phyloP scores from a whole-genome alignment of 2,797 vertebrate genomes.

The Tragopan temminckii region DNA sequence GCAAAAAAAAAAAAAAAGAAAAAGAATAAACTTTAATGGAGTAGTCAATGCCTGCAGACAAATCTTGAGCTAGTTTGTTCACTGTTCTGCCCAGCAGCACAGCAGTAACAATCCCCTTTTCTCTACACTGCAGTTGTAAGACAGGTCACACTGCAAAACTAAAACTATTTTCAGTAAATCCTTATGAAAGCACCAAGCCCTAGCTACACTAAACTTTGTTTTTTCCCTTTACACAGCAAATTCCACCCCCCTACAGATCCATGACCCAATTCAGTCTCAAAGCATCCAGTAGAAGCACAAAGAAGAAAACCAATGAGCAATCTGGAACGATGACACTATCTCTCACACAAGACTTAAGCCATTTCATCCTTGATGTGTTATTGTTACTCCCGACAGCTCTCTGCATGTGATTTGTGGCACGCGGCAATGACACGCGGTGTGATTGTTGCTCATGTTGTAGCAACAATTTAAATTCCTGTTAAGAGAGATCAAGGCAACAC shows the following conservation, averaged over 20 bases:
- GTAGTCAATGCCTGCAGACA: not conserved
- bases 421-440: constrained; percentile 20
- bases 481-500: constrained; percentile 9
- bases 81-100: not conserved
- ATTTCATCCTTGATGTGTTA: constrained; percentile 9
- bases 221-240: constrained; percentile 1
- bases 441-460: constrained; percentile 26
- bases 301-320: not conserved
- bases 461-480: constrained; percentile 51
- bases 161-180: not conserved
- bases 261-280: constrained; percentile 68
- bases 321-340: not conserved
- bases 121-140: not conserved
- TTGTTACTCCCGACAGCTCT: constrained; percentile 56
- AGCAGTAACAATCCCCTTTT: not conserved
- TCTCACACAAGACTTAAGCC: not conserved
- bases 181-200: constrained; percentile 12
- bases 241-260: constrained; percentile 25
- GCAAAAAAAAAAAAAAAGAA: not conserved
- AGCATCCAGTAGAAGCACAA: not conserved
- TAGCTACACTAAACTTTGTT: not conserved
- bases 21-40: not conserved
- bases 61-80: not conserved
- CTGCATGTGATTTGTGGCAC: constrained; percentile 34
- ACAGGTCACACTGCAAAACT: constrained; percentile 4